Evolutionary conservation across 2,888 invertebrate genomes (phyloP).

Genomic region (Drosophila pullipes): DNA sequence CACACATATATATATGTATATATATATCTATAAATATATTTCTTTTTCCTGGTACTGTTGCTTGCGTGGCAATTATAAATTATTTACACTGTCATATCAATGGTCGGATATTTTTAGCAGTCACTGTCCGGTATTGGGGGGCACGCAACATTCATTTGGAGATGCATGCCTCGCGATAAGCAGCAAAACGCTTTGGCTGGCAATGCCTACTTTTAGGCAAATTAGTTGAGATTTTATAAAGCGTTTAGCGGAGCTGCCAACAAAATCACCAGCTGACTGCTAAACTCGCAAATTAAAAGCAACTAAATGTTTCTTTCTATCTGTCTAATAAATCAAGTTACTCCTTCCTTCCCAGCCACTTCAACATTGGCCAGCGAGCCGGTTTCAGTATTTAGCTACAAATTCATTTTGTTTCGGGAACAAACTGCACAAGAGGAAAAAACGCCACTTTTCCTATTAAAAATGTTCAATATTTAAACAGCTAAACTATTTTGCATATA

Average conservation of each 20-base stretch:
- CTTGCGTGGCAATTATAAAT: constrained; percentile 70
- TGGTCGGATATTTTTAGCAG: constrained; percentile 30
- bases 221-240: constrained; percentile 61
- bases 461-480: neutral
- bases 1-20: neutral
- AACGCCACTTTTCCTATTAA: neutral
- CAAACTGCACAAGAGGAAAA: neutral
- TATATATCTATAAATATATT: neutral
- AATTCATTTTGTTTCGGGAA: constrained; percentile 71
- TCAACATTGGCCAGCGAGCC: constrained; percentile 17
- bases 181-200: constrained; percentile 20
- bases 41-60: constrained; percentile 16
- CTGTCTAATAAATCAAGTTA: constrained; percentile 71
- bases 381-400: constrained; percentile 67
- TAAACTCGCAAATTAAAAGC: constrained; percentile 75
- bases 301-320: constrained; percentile 66
- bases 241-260: constrained; percentile 44
- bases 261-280: constrained; percentile 59
- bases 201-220: constrained; percentile 73
- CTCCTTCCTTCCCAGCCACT: constrained; percentile 3
- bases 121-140: neutral
- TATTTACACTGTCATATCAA: constrained; percentile 60
- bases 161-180: constrained; percentile 74
- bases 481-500: neutral
- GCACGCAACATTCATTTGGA: constrained; percentile 78